These are phyloP conservation scores for Triplophysa yarkandensis DNA, from an alignment of 2,797 vertebrate genomes.

Conservation along the genomic window DNA sequence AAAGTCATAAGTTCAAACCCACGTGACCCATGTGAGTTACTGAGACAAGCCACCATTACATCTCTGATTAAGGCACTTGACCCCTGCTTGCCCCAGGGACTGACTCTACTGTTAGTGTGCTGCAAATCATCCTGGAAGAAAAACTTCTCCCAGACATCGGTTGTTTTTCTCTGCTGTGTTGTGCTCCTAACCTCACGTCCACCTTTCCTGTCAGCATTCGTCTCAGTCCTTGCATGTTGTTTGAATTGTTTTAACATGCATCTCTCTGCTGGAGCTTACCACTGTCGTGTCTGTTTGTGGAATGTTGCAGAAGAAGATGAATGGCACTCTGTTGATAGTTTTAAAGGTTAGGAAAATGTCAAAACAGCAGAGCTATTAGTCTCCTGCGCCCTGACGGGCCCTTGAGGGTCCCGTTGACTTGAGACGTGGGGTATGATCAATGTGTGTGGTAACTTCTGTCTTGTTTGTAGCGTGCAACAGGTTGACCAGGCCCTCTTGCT, in stretches of 20 bases:
- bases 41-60: not conserved
- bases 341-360: constrained; percentile 63
- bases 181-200: constrained; percentile 20
- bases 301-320: constrained; percentile 63
- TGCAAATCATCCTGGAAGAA: not conserved
- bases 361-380: constrained; percentile 61
- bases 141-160: not conserved
- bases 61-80: not conserved
- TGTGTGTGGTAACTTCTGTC: constrained; percentile 60
- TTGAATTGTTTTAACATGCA: constrained; percentile 11
- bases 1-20: not conserved
- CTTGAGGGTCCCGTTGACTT: constrained; percentile 52
- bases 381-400: constrained; percentile 57
- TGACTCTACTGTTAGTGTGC: not conserved
- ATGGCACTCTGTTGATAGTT: constrained; percentile 56
- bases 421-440: constrained; percentile 60
- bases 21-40: not conserved
- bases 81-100: not conserved
- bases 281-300: constrained; percentile 44
- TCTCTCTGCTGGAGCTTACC: constrained; percentile 17
- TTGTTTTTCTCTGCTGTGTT: not conserved
- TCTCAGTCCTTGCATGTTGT: not conserved
- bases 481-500: constrained; percentile 21
- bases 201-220: constrained; percentile 11
- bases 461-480: constrained; percentile 35